phyloP scores from a whole-genome alignment of 2,113 vertebrate genomes.

The Neoarius graeffei region DNA sequence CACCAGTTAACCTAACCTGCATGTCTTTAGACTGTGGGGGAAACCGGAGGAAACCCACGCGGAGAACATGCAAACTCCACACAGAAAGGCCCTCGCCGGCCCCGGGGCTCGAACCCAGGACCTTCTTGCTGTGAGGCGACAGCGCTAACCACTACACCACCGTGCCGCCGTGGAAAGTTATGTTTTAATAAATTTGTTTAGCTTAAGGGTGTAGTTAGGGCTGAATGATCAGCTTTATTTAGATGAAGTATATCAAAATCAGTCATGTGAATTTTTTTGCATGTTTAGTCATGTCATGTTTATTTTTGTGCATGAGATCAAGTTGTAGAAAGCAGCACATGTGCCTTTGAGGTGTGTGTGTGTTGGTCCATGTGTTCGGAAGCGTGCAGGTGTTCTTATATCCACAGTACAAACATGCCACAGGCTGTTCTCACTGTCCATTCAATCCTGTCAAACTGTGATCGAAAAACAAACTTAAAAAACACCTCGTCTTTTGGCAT shows the following conservation, averaged over 20 bases:
- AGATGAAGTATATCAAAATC: neutral
- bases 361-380: slow-evolving; percentile 24
- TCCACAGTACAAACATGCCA: neutral
- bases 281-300: no score
- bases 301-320: neutral
- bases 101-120: no score
- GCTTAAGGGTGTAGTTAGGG: neutral
- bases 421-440: neutral
- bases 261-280: no score
- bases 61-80: no score
- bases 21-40: no score
- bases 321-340: neutral
- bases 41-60: no score
- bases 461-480: neutral
- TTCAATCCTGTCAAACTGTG: neutral
- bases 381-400: neutral
- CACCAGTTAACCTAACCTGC: no score
- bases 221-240: neutral
- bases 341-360: neutral
- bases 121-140: no score
- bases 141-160: no score
- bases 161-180: neutral
- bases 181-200: neutral
- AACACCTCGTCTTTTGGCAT: neutral
- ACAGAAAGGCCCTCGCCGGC: no score